Conservation (phyloP, 1,140 invertebrate genomes). For the Bombus picipes region DNA sequence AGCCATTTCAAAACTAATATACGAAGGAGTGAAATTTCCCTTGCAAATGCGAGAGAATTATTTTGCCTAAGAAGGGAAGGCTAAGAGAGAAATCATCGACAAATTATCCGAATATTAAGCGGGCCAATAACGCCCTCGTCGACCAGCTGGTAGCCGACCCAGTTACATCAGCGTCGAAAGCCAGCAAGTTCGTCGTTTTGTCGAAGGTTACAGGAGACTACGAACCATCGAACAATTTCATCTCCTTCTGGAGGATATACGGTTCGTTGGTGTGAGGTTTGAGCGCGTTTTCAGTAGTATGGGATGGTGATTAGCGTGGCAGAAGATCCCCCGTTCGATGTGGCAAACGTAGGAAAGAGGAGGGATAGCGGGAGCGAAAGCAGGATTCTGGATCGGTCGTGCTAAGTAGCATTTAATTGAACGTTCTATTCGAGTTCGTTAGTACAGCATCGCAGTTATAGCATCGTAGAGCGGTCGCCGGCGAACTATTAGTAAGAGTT, state of each 20-base stretch:
- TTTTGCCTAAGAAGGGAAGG: not conserved
- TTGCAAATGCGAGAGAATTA: constrained; percentile 6
- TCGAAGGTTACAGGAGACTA: constrained; percentile 21
- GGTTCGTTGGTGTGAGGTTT: constrained; percentile 5
- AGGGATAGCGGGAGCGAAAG: not conserved
- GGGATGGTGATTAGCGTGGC: constrained; percentile 54
- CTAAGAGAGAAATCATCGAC: constrained; percentile 32
- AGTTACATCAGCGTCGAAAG: constrained; percentile 45
- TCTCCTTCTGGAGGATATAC: constrained; percentile 54
- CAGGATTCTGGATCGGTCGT: constrained; percentile 44
- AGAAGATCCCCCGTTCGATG: constrained; percentile 33
- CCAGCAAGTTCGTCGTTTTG: constrained; percentile 42
- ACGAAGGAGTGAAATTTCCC: not conserved
- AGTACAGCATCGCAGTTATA: constrained; percentile 70
- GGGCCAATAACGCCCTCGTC: constrained; percentile 26
- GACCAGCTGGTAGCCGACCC: constrained; percentile 35
- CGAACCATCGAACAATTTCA: constrained; percentile 59
- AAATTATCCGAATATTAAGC: constrained; percentile 47
- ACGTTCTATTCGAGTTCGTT: constrained; percentile 76
- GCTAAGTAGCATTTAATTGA: constrained; percentile 78
- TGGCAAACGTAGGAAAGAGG: constrained; percentile 33
- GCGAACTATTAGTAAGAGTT: constrained; percentile 72
- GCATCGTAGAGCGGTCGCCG: constrained; percentile 50
- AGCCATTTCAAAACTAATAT: not conserved
- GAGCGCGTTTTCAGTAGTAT: constrained; percentile 13